Conservation (phyloP, 2,113 vertebrate genomes). For the Eptatretus burgeri region DNA sequence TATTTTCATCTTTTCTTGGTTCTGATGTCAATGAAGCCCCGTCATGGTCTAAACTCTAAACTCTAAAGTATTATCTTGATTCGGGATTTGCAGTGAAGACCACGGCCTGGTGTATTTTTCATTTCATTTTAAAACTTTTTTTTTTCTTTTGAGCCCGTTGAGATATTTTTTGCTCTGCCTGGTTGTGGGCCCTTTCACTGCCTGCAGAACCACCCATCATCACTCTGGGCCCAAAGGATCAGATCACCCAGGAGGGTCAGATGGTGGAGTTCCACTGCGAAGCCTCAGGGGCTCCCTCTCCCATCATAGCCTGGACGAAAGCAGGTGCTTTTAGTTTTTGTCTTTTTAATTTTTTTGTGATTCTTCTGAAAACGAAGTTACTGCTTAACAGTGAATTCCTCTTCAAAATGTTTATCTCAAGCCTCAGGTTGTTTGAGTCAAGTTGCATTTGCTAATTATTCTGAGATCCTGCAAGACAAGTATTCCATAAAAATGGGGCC, state of each 20-base stretch:
- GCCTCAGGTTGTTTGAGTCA: no score
- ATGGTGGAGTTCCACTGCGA: conserved; percentile 2
- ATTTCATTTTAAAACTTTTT: background rate
- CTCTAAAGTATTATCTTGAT: background rate
- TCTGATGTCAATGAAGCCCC: no score
- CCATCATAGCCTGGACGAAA: background rate
- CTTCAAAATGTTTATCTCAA: no score
- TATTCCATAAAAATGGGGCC: no score
- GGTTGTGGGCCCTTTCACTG: background rate
- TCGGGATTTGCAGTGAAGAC: background rate
- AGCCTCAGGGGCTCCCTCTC: background rate
- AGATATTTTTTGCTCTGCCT: background rate
- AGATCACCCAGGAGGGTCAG: background rate
- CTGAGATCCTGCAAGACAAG: no score
- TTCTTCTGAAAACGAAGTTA: no score
- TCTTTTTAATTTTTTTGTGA: no score
- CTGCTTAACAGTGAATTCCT: no score
- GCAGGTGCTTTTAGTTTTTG: background rate
- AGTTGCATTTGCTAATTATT: no score
- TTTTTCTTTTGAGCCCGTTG: background rate
- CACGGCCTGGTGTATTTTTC: background rate
- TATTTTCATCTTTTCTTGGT: no score
- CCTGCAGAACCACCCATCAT: background rate
- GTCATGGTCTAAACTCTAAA: no score
- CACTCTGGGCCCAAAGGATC: background rate